Conservation (phyloP, 2,888 invertebrate genomes). For the Ornithoptera priamus region DNA sequence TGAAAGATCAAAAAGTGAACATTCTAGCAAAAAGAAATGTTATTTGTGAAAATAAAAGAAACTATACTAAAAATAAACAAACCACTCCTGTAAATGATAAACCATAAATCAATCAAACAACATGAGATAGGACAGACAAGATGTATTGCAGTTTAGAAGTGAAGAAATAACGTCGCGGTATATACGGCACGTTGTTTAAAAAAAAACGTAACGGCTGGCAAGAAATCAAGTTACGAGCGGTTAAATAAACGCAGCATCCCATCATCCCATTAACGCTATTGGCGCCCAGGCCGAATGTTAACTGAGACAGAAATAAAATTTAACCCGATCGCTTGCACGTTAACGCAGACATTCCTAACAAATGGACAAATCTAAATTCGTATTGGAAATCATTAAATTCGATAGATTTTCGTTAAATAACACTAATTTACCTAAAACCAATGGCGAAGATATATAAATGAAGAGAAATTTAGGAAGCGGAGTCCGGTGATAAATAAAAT, state of each 20-base stretch:
- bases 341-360: slow-evolving; percentile 34
- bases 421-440: neutral
- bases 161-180: slow-evolving; percentile 49
- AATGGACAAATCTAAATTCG: slow-evolving; percentile 15
- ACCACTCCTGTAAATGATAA: slow-evolving; percentile 5
- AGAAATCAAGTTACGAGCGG: slow-evolving; percentile 70
- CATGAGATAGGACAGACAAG: slow-evolving; percentile 43
- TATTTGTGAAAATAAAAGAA: neutral
- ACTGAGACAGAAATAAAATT: slow-evolving; percentile 70
- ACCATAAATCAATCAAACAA: slow-evolving; percentile 39
- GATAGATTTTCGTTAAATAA: neutral
- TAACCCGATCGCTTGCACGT: slow-evolving; percentile 51
- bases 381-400: neutral
- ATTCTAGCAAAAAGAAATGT: neutral
- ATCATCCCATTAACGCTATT: slow-evolving; percentile 70
- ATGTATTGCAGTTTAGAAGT: slow-evolving; percentile 44
- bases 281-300: slow-evolving; percentile 54
- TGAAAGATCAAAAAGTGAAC: no score
- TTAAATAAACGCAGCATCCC: slow-evolving; percentile 73
- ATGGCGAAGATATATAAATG: neutral
- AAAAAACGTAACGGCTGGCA: slow-evolving; percentile 61
- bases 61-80: slow-evolving; percentile 24
- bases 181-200: slow-evolving; percentile 56
- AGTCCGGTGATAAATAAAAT: no score
- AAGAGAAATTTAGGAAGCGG: neutral